These are phyloP conservation scores for Idaea dimidiata DNA, from an alignment of 2,888 invertebrate species.

Conservation along the genomic window DNA sequence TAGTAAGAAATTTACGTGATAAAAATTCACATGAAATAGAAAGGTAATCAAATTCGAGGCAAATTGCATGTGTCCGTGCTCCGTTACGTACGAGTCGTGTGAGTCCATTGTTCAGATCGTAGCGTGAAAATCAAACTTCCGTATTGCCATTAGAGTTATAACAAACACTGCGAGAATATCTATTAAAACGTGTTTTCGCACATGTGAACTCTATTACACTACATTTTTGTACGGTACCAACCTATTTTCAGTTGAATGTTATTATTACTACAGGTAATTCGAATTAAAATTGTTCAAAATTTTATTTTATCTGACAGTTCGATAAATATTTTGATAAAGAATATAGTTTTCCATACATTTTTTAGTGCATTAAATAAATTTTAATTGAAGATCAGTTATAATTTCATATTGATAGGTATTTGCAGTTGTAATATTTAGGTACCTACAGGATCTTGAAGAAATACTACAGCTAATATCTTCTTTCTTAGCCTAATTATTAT, in stretches of 20 bases:
- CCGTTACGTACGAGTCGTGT: conserved; percentile 41
- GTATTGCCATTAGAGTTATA: conserved; percentile 51
- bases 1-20: conserved; percentile 42
- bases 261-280: not conserved
- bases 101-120: conserved; percentile 52
- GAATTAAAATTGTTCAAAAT: too few species aligned
- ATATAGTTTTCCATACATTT: too few species aligned
- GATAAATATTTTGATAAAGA: too few species aligned
- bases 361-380: too few species aligned
- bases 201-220: not conserved
- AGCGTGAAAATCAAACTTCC: conserved; percentile 65
- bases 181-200: conserved; percentile 35
- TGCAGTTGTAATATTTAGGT: too few species aligned
- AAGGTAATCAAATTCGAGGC: conserved; percentile 51
- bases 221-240: not conserved
- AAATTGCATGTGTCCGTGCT: conserved; percentile 43
- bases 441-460: too few species aligned
- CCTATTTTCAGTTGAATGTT: not conserved
- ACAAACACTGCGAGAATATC: conserved; percentile 50
- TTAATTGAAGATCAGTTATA: too few species aligned
- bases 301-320: too few species aligned
- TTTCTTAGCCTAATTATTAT: too few species aligned
- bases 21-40: conserved; percentile 47
- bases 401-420: too few species aligned
- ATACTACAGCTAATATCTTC: too few species aligned